Conservation (phyloP, 2,797 vertebrate genomes). For the Xiphorhynchus erythropygius region DNA sequence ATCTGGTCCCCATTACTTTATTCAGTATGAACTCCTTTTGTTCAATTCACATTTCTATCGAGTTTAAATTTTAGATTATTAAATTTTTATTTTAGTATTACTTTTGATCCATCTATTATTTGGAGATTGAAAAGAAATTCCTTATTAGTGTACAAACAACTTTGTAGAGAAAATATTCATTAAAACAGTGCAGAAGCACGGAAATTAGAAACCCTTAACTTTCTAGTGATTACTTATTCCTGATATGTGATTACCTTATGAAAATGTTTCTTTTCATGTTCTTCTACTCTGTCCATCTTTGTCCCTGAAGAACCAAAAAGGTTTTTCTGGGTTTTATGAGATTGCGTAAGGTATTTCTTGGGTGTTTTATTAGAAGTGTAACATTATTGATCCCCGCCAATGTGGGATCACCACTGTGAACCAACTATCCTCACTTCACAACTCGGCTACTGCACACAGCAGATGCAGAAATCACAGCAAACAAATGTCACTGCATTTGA, state of each 20-base stretch:
- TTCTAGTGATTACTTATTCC: background rate
- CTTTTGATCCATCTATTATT: background rate
- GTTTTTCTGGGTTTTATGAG: background rate
- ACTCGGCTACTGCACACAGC: background rate
- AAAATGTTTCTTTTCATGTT: background rate
- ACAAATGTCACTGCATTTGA: background rate
- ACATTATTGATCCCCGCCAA: background rate
- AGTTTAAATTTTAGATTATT: background rate
- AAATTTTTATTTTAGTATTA: background rate
- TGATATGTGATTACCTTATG: background rate
- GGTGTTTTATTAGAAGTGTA: background rate
- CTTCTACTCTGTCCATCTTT: background rate
- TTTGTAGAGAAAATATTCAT: background rate
- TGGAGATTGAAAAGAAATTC: background rate
- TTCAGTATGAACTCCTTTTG: background rate
- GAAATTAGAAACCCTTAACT: background rate
- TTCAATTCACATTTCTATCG: background rate
- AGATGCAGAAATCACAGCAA: background rate
- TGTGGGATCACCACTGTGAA: background rate
- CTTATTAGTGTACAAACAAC: background rate
- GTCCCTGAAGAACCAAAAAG: background rate
- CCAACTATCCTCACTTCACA: rapidly evolving
- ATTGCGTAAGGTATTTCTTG: background rate
- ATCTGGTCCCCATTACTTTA: background rate
- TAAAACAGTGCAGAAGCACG: background rate